Conservation (phyloP, 2,113 vertebrate genomes). For the Malurus melanocephalus region DNA sequence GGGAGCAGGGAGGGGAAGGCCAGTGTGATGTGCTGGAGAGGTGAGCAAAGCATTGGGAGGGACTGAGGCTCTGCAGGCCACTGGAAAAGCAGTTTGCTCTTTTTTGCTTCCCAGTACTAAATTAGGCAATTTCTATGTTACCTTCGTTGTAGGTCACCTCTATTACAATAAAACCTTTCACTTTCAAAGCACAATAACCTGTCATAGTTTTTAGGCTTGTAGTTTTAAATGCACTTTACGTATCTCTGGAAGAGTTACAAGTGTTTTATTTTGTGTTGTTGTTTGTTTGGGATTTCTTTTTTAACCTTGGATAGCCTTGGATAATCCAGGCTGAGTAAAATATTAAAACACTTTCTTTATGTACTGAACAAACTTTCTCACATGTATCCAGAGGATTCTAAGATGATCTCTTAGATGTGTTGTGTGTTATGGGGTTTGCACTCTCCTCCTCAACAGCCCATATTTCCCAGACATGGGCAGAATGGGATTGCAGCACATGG, state of each 20-base stretch:
- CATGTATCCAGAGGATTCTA: background rate
- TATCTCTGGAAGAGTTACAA: background rate
- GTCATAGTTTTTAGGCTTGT: background rate
- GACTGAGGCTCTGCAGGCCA: background rate
- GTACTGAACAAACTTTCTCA: background rate
- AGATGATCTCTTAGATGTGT: background rate
- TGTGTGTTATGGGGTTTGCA: background rate
- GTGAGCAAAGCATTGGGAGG: rapidly evolving
- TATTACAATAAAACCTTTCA: background rate
- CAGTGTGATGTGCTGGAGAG: background rate
- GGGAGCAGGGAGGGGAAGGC: background rate
- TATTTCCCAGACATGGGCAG: background rate
- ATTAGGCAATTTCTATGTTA: background rate
- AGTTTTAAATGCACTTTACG: background rate
- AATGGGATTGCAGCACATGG: background rate
- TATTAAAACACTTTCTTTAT: background rate
- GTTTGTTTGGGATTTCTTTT: background rate
- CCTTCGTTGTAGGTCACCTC: background rate
- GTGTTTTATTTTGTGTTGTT: background rate
- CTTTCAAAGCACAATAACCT: background rate
- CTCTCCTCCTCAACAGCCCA: background rate
- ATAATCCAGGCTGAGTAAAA: background rate
- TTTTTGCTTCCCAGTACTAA: background rate
- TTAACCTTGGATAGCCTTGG: background rate
- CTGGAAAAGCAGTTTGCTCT: background rate